Conservation (phyloP, 2,888 invertebrate species). For the Choristoneura rosaceana region DNA sequence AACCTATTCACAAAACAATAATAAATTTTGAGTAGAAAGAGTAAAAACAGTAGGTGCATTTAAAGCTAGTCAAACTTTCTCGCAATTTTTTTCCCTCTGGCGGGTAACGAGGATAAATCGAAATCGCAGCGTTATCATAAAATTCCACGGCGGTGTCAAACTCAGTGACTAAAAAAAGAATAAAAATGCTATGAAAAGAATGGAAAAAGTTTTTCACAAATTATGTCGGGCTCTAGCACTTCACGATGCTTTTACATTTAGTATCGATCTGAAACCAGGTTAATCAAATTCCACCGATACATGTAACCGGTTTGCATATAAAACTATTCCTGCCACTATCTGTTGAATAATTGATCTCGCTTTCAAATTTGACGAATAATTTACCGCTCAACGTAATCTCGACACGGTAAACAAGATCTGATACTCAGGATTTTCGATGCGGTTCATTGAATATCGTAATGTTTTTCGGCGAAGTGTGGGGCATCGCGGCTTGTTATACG, state of each 20-base stretch:
- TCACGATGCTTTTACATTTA: constrained; percentile 14
- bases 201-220: constrained; percentile 5
- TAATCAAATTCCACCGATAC: constrained; percentile 21
- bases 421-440: neutral
- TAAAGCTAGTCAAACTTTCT: neutral
- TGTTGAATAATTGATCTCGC: constrained; percentile 28
- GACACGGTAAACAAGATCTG: constrained; percentile 10
- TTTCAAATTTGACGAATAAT: constrained; percentile 22
- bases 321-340: constrained; percentile 17
- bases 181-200: constrained; percentile 7
- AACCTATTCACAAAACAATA: neutral
- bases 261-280: constrained; percentile 8
- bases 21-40: too few relatives aligned
- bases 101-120: constrained; percentile 5
- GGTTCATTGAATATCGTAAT: constrained; percentile 48
- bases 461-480: constrained; percentile 51
- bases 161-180: constrained; percentile 8
- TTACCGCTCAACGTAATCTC: constrained; percentile 19
- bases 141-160: constrained; percentile 16
- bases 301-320: constrained; percentile 9
- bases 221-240: neutral
- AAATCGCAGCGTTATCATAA: constrained; percentile 14
- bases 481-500: constrained; percentile 56
- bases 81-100: neutral
- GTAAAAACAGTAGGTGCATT: too few relatives aligned